Conservation (phyloP, 1,140 invertebrate genomes). For the Ladona fulva region DNA sequence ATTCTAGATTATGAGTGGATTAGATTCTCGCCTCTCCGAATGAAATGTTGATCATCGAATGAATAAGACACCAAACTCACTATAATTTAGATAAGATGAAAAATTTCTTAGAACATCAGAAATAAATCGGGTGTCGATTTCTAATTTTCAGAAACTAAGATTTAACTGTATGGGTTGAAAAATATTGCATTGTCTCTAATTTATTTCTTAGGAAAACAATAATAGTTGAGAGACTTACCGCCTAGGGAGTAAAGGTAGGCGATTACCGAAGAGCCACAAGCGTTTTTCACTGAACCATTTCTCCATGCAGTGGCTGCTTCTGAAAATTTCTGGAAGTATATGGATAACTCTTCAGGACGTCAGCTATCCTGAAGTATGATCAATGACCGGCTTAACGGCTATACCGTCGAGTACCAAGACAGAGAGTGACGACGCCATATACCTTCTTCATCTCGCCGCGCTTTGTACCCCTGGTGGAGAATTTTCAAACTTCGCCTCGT, state of each 20-base stretch:
- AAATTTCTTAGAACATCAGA: too few relatives aligned
- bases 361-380: background rate
- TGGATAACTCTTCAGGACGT: background rate
- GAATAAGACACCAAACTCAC: too few relatives aligned
- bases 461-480: background rate
- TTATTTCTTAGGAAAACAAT: too few relatives aligned
- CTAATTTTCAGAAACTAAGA: too few relatives aligned
- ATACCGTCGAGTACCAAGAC: background rate
- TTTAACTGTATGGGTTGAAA: too few relatives aligned
- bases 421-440: background rate
- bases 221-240: conserved; percentile 43
- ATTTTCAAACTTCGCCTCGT: background rate
- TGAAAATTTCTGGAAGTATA: background rate
- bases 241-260: conserved; percentile 66
- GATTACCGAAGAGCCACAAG: conserved; percentile 77
- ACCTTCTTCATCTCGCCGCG: background rate
- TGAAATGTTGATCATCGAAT: too few relatives aligned
- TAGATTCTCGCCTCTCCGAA: too few relatives aligned
- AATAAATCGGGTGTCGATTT: too few relatives aligned
- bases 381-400: background rate
- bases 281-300: conserved; percentile 80
- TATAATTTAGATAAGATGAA: too few relatives aligned
- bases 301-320: conserved; percentile 56
- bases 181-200: too few relatives aligned
- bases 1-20: too few relatives aligned